These are phyloP conservation scores for Carollia perspicillata DNA, from an alignment of 2,113 vertebrate genomes.

Conservation along the genomic window DNA sequence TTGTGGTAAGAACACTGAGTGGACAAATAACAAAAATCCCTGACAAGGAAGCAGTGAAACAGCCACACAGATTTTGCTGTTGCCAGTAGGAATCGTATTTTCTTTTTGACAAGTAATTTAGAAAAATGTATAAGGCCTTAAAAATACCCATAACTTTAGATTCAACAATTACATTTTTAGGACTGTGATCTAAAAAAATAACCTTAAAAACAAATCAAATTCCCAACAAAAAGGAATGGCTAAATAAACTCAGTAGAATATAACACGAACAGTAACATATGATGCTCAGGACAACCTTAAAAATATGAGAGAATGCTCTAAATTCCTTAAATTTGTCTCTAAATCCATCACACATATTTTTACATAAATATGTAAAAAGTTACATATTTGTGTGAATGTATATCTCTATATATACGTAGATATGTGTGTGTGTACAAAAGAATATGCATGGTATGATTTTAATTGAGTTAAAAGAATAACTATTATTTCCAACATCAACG, in stretches of 20 bases:
- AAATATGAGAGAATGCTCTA: background rate
- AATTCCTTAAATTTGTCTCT: background rate
- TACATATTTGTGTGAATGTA: background rate
- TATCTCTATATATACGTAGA: no score
- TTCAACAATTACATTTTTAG: background rate
- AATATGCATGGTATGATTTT: background rate
- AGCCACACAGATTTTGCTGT: background rate
- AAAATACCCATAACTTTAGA: background rate
- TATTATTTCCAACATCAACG: background rate
- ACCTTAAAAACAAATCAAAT: background rate
- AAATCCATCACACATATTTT: no score
- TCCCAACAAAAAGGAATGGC: background rate
- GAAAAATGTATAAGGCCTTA: background rate
- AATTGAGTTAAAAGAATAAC: background rate
- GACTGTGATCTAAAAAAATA: background rate
- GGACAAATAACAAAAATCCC: background rate
- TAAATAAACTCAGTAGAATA: background rate
- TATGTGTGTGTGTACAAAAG: background rate
- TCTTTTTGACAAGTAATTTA: conserved; percentile 29
- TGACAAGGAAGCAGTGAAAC: background rate
- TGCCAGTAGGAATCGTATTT: background rate
- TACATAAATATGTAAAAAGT: no score
- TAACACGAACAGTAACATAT: background rate
- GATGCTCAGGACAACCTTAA: background rate
- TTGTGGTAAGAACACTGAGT: background rate